A percentile compares a stretch with the other conserved stretches of the same genome.
These are phyloP conservation scores for Trachurus trachurus DNA, from an alignment of 2,797 vertebrate genomes.

Conservation along the genomic window DNA sequence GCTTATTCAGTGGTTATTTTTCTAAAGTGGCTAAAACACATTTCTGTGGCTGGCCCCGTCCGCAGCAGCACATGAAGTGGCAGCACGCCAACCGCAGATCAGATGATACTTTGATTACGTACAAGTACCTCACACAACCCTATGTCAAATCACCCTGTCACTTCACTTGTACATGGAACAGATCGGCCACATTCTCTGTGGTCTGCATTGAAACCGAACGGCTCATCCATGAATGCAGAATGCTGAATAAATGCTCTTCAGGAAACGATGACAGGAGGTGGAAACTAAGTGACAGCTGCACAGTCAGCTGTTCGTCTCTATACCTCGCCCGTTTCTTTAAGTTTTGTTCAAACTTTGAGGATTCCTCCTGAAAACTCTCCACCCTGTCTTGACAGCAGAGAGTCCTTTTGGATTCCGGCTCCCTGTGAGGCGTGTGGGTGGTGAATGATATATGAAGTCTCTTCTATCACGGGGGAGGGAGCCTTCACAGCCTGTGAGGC, in stretches of 20 bases:
- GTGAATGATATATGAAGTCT: slow-evolving; percentile 32
- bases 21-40: no score
- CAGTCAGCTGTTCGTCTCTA: background rate
- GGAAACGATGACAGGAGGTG: background rate
- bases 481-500: background rate
- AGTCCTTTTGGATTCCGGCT: background rate
- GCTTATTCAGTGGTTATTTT: no score
- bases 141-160: no score
- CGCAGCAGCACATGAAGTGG: no score
- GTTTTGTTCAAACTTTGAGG: background rate
- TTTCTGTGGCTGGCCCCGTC: no score
- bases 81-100: no score
- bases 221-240: background rate
- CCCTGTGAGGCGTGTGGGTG: background rate
- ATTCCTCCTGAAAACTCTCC: background rate
- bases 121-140: no score
- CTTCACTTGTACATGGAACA: background rate
- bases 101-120: no score
- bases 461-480: slow-evolving; percentile 10
- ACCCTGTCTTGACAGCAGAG: background rate
- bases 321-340: background rate
- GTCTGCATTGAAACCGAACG: background rate
- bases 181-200: background rate
- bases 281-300: background rate
- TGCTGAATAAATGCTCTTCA: background rate